Evolutionary conservation across 2,888 invertebrate species (phyloP).

Genomic region (Agriopis marginaria): DNA sequence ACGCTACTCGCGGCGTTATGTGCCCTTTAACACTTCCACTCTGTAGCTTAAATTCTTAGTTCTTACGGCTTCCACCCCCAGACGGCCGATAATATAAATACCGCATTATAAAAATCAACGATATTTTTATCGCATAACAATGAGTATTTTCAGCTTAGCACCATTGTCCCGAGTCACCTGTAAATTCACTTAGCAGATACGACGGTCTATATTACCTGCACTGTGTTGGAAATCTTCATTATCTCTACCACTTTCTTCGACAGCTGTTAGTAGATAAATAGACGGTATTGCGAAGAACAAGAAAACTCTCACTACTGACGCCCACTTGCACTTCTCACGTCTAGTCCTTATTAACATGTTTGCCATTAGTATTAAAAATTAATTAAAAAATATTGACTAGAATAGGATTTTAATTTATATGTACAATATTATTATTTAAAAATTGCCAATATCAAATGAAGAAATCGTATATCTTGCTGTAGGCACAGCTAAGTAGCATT

Average conservation of each 20-base stretch:
- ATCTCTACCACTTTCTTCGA: conserved; percentile 29
- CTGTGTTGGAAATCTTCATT: conserved; percentile 21
- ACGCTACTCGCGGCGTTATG: no score
- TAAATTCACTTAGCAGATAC: no score
- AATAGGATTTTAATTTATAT: conserved; percentile 17
- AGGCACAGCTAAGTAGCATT: conserved; percentile 70
- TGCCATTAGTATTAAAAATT: conserved; percentile 66
- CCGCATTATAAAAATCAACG: no score
- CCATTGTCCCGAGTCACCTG: no score
- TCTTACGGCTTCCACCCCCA: no score
- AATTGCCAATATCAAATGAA: conserved; percentile 73
- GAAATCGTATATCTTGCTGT: conserved; percentile 74
- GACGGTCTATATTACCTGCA: conserved; percentile 51
- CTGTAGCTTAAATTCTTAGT: no score
- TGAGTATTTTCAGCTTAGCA: no score
- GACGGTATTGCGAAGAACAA: conserved; percentile 70
- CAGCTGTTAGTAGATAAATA: conserved; percentile 59
- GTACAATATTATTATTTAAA: conserved; percentile 5
- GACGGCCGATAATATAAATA: no score
- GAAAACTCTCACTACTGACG: conserved; percentile 66
- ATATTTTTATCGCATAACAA: no score
- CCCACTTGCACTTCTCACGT: conserved; percentile 61
- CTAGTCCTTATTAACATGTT: conserved; percentile 81
- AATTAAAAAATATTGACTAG: conserved; percentile 48
- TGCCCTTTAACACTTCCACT: no score